Percentiles rank a stretch among this genome's conserved stretches.
phyloP scores from a whole-genome alignment of 2,113 vertebrate genomes.

The Saccopteryx leptura region DNA sequence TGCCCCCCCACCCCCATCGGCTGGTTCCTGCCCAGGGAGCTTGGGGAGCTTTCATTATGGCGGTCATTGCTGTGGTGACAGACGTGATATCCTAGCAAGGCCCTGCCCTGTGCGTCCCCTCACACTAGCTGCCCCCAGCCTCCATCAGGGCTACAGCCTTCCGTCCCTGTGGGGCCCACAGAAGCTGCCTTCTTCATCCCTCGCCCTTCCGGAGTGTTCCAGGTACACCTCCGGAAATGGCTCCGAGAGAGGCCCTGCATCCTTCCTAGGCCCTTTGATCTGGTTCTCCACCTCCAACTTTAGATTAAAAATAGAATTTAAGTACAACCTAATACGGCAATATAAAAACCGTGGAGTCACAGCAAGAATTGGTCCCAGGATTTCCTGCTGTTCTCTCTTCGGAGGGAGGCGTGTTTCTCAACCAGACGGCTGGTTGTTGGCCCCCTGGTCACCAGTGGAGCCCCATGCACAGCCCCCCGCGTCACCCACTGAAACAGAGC shows the following conservation, averaged over 20 bases:
- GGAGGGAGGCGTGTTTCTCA: not conserved
- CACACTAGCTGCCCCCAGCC: not conserved
- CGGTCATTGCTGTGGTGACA: fast-evolving
- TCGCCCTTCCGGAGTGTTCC: not conserved
- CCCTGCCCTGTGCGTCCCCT: fast-evolving
- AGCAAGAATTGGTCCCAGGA: not conserved
- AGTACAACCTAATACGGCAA: not conserved
- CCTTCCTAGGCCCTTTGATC: not conserved
- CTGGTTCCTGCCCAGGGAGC: fast-evolving
- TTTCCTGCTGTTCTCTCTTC: not conserved
- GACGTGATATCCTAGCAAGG: not conserved
- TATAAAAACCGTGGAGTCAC: not conserved
- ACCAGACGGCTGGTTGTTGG: not conserved
- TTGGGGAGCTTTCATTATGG: not conserved
- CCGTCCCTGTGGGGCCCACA: fast-evolving
- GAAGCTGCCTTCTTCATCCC: too few species aligned
- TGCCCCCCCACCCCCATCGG: fast-evolving
- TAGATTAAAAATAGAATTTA: not conserved
- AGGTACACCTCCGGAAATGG: not conserved
- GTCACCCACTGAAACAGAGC: not conserved
- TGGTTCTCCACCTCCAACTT: not conserved
- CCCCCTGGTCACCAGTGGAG: not conserved
- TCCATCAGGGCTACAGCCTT: not conserved
- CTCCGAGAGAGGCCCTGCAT: not conserved
- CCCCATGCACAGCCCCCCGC: not conserved